Base-by-base conservation (phyloP, 2,113 vertebrate genomes). In the Brachionichthys hirsutus region DNA sequence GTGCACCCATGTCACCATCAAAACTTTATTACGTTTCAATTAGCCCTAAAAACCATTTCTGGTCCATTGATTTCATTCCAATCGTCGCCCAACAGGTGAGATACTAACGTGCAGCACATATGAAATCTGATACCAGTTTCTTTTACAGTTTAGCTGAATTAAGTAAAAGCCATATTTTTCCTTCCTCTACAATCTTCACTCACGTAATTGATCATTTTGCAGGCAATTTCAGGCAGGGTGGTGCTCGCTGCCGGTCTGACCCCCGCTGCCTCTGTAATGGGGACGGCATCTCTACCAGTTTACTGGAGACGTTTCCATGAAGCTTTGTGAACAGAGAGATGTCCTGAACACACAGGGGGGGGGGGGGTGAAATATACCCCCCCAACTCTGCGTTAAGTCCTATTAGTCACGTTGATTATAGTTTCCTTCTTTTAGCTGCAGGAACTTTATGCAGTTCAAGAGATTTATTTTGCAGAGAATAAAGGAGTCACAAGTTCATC, bases 191-290 rank as follows among this genome's bases (percentile, higher is more conserved):
- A 75, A 72, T 76, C 80, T 84, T 88, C 82, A 80, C 81, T 87
- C 76, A 56, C 86, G 89, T 91, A 91, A 91, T 89, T 92, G 91
- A 86, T 91, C 88, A 91, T 92, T 91, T 92, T 89, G 76, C 85
- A 87, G 89, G 87, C 90, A 90, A 91, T 92, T 92, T 87, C 48
- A 83, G 86, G 80, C 82, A 85, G 86, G 85, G 88, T 86, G 76
- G 85, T 88, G 84, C 84, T 84, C 80, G 87, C 85, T 87, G 85
- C 85, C 81, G 84, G 79, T 70, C 84, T 90, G 89, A 92, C 88
- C 89, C 90, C 90, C 87, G 87, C 89, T 91, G 88, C 84, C 87
- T 85, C 71, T 65, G 83, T 89, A 92, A 91, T 92, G 84, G 85
- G 87, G 78, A 85, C 71, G 69, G 83, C 87, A 77, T 87, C 84